These are phyloP conservation scores for Chouioia cunea DNA, from an alignment of 2,888 invertebrate species.

Conservation along the genomic window DNA sequence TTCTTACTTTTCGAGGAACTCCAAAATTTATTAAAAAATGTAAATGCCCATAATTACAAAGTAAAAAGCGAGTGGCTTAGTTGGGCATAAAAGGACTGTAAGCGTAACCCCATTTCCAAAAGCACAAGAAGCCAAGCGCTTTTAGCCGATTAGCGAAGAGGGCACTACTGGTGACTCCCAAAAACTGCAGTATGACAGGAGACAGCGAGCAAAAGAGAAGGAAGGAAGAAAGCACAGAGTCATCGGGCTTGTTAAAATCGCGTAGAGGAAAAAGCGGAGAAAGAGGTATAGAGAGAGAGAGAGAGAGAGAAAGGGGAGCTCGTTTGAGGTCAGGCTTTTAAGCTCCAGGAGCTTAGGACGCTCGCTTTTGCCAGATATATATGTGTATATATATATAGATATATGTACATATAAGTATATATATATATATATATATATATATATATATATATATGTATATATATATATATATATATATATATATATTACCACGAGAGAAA, in stretches of 20 bases:
- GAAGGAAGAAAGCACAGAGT: slow-evolving; percentile 13
- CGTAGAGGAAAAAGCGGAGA: slow-evolving; percentile 13
- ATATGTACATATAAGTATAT: no score
- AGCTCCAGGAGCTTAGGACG: slow-evolving; percentile 53
- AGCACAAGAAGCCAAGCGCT: slow-evolving; percentile 5
- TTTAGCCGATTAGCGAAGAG: slow-evolving; percentile 33
- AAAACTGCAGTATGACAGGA: neutral
- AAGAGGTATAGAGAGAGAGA: slow-evolving; percentile 16
- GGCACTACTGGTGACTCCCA: neutral
- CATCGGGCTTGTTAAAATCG: slow-evolving; percentile 39
- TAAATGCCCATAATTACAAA: no score
- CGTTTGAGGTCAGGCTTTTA: slow-evolving; percentile 57
- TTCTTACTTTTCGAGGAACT: no score
- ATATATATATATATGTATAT: neutral
- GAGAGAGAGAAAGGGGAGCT: slow-evolving; percentile 27
- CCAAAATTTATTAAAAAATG: no score
- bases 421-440: slow-evolving; percentile 1
- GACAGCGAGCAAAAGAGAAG: neutral
- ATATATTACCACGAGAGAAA: slow-evolving; percentile 1
- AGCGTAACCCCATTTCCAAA: no score
- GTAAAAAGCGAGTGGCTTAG: no score
- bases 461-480: neutral
- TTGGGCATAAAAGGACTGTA: no score
- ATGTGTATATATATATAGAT: neutral
- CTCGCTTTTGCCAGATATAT: neutral